These are phyloP conservation scores for Synanthedon myopaeformis DNA, from an alignment of 2,888 invertebrate genomes.

Conservation along the genomic window DNA sequence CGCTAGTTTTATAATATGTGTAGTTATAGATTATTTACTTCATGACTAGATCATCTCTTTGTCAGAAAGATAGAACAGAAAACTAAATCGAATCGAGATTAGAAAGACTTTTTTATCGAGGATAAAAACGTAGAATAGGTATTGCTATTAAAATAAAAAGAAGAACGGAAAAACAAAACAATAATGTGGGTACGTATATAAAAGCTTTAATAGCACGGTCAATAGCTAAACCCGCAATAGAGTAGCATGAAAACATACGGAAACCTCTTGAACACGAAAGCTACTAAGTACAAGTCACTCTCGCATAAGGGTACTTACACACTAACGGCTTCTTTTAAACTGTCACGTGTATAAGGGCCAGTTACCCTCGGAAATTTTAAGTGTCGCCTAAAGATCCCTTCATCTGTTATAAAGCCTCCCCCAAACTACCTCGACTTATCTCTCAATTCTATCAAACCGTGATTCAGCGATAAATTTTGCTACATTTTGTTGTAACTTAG, in stretches of 20 bases:
- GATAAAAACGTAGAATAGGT: too few species aligned
- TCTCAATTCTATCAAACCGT: too few species aligned
- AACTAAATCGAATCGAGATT: too few species aligned
- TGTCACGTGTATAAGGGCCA: background rate
- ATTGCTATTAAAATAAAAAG: background rate
- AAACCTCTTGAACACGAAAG: conserved; percentile 9
- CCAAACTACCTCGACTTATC: background rate
- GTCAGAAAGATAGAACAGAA: too few species aligned
- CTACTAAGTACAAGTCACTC: conserved; percentile 14
- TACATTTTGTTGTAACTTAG: too few species aligned
- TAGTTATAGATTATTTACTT: too few species aligned
- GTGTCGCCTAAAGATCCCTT: background rate
- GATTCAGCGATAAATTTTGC: too few species aligned
- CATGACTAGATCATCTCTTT: too few species aligned
- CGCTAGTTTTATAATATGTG: too few species aligned
- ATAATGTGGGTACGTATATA: background rate
- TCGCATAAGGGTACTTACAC: conserved; percentile 7
- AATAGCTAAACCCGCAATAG: conserved; percentile 6
- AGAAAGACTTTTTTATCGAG: too few species aligned
- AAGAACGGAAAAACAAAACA: background rate
- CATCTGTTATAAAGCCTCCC: background rate
- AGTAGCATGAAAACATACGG: conserved; percentile 1
- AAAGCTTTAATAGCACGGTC: background rate
- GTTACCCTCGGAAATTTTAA: background rate
- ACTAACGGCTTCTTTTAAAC: conserved; percentile 1